Evolutionary conservation across 2,113 vertebrate genomes (phyloP), one percentile per base, ranked within the genome.

Genomic region (Psilopogon haemacephalus): DNA sequence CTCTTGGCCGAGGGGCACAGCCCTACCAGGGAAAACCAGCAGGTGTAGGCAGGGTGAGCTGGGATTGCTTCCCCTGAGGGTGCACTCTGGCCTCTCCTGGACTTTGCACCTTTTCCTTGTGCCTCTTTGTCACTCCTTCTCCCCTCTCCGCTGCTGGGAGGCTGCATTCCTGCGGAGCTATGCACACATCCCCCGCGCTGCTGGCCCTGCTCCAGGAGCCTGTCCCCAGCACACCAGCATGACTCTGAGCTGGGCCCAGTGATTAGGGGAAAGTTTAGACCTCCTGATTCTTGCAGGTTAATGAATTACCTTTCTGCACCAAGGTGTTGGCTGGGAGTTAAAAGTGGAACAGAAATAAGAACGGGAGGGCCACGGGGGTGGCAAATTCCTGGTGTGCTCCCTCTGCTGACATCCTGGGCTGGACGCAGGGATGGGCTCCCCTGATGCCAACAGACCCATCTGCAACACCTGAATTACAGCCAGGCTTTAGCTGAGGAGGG

Each of bases 191-290:
- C 88, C 88, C 92, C 3, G 3, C 73, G 6, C 0, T 14, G 19
- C 86, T 91, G 85, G 83, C 56, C 8, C 4, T 0, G 20, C 12
- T 33, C 9, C 1, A 1, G 30, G 58, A 37, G 64, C 46, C 50
- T 56, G 82, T 69, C 55, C 38, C 68, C 9, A 0, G 14, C 62
- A n/a, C 27, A 38, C 27, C 1, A 0, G 52, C 28, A 33, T 4
- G 55, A 3, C 59, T 15, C 64, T 28, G 72, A 84, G 2, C 88
- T 64, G 3, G 23, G 4, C 0, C 0, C 73, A 8, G 56, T 0
- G 3, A 84, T 77, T 76, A 38, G 92, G 88, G 86, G 81, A 94
- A 93, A 82, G 95, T 95, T 89, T 75, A 69, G 42, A 52, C 65
- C 67, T 86, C 72, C 52, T 88, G 3, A 2, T 60, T 65, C 37